Evolutionary conservation across 2,888 invertebrate species (phyloP).

Genomic region (Octonoba sinensis): DNA sequence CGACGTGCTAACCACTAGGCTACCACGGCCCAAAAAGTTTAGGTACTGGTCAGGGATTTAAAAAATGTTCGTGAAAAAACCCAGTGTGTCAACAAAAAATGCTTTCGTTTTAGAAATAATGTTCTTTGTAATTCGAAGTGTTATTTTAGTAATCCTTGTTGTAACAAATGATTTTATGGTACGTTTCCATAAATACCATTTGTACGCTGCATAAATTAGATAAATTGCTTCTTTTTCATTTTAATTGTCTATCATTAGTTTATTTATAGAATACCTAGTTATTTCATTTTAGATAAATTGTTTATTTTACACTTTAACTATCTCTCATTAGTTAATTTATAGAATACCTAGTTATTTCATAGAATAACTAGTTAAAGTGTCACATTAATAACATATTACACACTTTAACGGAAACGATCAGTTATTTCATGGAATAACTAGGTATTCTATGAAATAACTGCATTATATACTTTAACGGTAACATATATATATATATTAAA

Average conservation of each 20-base stretch:
- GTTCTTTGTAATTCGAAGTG: too few species aligned
- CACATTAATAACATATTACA: constrained; percentile 51
- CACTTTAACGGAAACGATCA: constrained; percentile 56
- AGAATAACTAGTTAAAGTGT: constrained; percentile 46
- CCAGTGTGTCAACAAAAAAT: constrained; percentile 33
- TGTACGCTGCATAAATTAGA: constrained; percentile 52
- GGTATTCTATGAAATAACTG: constrained; percentile 57
- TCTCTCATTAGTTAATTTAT: constrained; percentile 12
- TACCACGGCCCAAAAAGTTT: too few species aligned
- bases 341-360: constrained; percentile 12
- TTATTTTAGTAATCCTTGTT: constrained; percentile 30
- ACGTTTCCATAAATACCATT: constrained; percentile 50
- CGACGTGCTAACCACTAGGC: too few species aligned
- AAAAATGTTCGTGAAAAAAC: too few species aligned
- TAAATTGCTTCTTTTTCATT: constrained; percentile 50
- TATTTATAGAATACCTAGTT: not conserved
- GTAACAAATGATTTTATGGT: constrained; percentile 54
- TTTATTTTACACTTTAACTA: constrained; percentile 12
- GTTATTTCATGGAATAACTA: constrained; percentile 55
- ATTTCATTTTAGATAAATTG: constrained; percentile 17
- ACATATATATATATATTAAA: too few species aligned
- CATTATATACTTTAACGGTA: constrained; percentile 58
- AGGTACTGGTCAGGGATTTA: too few species aligned
- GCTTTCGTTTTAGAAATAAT: too few species aligned
- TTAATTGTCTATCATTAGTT: constrained; percentile 40